A percentile compares a stretch with the other conserved stretches of the same genome.
These are phyloP conservation scores for Colostygia pectinataria DNA, from an alignment of 2,888 invertebrate genomes.

Conservation along the genomic window DNA sequence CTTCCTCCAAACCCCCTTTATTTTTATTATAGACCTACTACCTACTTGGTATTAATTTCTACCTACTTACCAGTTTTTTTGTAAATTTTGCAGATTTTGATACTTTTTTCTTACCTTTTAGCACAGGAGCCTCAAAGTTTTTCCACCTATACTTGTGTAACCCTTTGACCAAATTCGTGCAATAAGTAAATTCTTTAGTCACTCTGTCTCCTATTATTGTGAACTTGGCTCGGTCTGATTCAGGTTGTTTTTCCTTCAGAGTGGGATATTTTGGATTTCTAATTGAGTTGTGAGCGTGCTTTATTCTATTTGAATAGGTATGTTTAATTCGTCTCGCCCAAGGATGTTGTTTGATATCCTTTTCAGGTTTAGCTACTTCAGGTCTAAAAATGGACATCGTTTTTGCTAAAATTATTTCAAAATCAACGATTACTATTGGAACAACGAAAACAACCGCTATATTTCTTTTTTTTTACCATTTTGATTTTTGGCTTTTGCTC, in stretches of 20 bases:
- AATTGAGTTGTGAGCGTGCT: slow-evolving; percentile 64
- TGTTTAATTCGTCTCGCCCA: slow-evolving; percentile 62
- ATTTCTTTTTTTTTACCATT: too few species aligned
- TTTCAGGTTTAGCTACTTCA: slow-evolving; percentile 36
- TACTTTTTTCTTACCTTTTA: slow-evolving; percentile 67
- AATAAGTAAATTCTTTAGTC: slow-evolving; percentile 65
- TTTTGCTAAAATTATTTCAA: background rate
- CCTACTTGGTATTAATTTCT: too few species aligned
- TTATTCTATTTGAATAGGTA: slow-evolving; percentile 44
- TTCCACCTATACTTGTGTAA: slow-evolving; percentile 61
- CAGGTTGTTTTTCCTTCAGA: slow-evolving; percentile 38
- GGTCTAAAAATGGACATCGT: slow-evolving; percentile 45
- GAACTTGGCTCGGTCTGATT: slow-evolving; percentile 47
- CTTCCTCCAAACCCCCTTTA: too few species aligned
- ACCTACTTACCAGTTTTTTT: too few species aligned
- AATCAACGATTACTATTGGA: background rate
- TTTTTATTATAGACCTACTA: too few species aligned
- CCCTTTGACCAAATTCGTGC: slow-evolving; percentile 56
- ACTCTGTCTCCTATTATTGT: slow-evolving; percentile 64
- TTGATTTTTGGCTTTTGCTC: too few species aligned
- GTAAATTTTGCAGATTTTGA: too few species aligned
- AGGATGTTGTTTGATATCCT: slow-evolving; percentile 50
- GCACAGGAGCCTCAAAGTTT: slow-evolving; percentile 56
- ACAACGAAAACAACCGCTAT: too few species aligned
- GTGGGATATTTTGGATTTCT: slow-evolving; percentile 58